Base-by-base conservation (phyloP, 2,797 vertebrate genomes). In the Megaceryle alcyon region DNA sequence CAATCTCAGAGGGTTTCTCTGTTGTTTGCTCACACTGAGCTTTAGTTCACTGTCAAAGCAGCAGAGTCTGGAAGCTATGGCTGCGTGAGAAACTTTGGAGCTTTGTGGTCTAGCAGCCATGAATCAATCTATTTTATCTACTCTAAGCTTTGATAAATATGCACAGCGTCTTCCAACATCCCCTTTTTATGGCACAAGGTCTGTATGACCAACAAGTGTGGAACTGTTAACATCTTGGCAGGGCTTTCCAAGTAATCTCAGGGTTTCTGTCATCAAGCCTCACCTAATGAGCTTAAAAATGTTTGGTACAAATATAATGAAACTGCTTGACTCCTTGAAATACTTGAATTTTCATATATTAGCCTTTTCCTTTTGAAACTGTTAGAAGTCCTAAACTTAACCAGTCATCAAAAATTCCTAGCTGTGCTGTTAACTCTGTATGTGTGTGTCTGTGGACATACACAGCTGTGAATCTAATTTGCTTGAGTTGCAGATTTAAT, bases 401-500 rank as follows among this genome's bases (percentile, higher is more conserved):
- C 63, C 17, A 90, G 79, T 41, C 59, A 89, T 81, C 41, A 78
- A 71, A 80, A 90, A 54, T 49, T 92, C 76, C 85, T 39, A 83
- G 57, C 48, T 53, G 39, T 73, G 63, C 78, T 71, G 72, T 49
- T 88, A 49, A 33, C 29, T 94, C 56, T 56, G 8, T 46, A 56
- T 65, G 68, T 73, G 44, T 79, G 33, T 29, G 10, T 46, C 26
- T 26, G 65, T 65, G 2, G 1, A 82, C 37, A 60, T 7, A 68
- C 44, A 81, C 69, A 92, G 82, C 85, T 91, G 72, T 83, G 84
- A 92, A 83, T 76, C 48, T 65, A 86, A 33, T 91, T 78, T 94
- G 94, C 92, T 78, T 70, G 76, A 93, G 86, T 86, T 96, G 96
- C 94, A 95, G 63, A 92, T 94, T 96, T 93, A 91, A 90, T 92